Evolutionary conservation across 2,888 invertebrate genomes (phyloP), one percentile per base, ranked within the genome.

Genomic region (Polia nebulosa): DNA sequence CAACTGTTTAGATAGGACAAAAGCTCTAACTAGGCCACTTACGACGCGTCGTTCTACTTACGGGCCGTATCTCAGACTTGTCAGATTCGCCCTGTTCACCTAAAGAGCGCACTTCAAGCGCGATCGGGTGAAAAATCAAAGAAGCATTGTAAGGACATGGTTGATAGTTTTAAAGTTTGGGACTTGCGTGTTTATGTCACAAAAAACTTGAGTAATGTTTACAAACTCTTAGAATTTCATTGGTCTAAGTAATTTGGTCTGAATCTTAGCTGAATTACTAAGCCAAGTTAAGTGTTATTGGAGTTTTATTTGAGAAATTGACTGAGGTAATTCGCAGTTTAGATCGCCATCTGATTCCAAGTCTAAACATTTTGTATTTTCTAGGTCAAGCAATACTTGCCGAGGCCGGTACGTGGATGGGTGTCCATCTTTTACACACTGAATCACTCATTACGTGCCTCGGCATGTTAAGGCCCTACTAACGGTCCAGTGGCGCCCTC

Each of bases 1-100:
- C 88, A 89, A 90, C 90, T 91, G 91, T 91, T 92, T 91, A 91
- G 88, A 90, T 90, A 90, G 88, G 89, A 93, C 91, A 91, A 91
- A 89, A 88, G 90, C 87, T 87, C 82, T 87, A 92, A 92, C 90
- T 91, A 86, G 92, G 91, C 87, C 91, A 88, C 87, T 90, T 89
- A 89, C 84, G 84, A 78, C 85, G 82, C 78, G 75, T 78, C 81
- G 87, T 76, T 81, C 88, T 83, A 89, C 86, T 88, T 86, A 77
- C 71, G 76, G 62, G 65, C 70, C 75, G 76, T 72, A 83, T 84
- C 79, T 82, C 65, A 79, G 79, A 64, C 76, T 67, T 72, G 73
- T 64, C 68, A 75, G 74, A 67, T 71, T 76, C 64, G 45, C 70
- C 68, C 66, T 61, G 57, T 67, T 71, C 69, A 78, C 47, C 57